These are phyloP conservation scores for Teinopalpus imperialis DNA, from an alignment of 2,888 invertebrate genomes.

Conservation along the genomic window DNA sequence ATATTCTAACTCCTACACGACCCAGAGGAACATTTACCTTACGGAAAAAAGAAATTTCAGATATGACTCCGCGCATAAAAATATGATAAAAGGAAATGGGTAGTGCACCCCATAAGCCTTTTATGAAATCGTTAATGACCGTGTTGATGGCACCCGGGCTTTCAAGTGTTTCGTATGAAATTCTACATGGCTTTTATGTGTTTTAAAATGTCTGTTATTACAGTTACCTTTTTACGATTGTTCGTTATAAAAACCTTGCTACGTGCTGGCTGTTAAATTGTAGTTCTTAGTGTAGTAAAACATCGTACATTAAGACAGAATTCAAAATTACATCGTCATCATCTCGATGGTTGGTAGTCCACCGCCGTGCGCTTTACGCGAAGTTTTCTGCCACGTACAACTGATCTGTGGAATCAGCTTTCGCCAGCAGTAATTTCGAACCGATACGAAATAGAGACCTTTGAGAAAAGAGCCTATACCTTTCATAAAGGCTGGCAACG, in stretches of 20 bases:
- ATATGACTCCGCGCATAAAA: conserved; percentile 67
- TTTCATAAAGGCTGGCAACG: too few species aligned
- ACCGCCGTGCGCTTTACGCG: too few species aligned
- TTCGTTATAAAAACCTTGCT: not conserved
- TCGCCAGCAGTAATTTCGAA: too few species aligned
- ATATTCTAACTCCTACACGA: not conserved
- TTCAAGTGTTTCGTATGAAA: conserved; percentile 51
- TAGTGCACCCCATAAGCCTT: conserved; percentile 68
- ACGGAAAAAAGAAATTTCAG: conserved; percentile 54
- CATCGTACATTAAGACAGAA: too few species aligned
- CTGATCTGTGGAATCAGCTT: too few species aligned
- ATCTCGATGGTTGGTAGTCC: too few species aligned
- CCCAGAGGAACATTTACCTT: conserved; percentile 37
- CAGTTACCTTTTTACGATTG: conserved; percentile 5
- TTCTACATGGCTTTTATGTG: conserved; percentile 45
- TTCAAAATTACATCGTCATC: too few species aligned
- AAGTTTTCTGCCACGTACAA: too few species aligned
- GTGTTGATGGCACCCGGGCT: conserved; percentile 56
- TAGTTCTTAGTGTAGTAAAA: too few species aligned
- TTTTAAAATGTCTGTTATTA: conserved; percentile 27
- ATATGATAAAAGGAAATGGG: conserved; percentile 64
- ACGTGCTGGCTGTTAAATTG: not conserved
- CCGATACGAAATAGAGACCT: too few species aligned
- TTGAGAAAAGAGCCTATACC: too few species aligned
- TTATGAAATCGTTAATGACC: conserved; percentile 76